Evolutionary conservation across 1,140 invertebrate genomes (phyloP), one percentile per base, ranked within the genome.

Genomic region (Pteromalus puparum): DNA sequence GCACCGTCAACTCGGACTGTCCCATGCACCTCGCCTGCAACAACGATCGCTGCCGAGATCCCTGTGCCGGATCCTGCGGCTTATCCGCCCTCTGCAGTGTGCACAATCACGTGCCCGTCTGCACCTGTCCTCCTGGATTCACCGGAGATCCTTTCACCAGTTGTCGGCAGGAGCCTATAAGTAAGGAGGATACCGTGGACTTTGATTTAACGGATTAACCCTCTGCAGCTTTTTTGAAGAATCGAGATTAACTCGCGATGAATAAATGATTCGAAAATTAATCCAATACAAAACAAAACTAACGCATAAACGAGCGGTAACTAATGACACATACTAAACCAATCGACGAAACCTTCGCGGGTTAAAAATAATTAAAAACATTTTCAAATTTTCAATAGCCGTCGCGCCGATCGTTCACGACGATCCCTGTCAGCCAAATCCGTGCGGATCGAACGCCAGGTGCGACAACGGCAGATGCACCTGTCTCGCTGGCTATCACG

Each of bases 371-470:
- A 74, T 42, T 0, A 13, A 30, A 30, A 70, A 30, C 28, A 0
- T 28, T 78, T 78, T 78, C 24, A 78, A 15, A 0, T 28, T 78
- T 78, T 78, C 24, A 78, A 15, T 65, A 78, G 76, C 53, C 18
- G 21, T 4, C 21, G 18, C n/a, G 7, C 53, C 76, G 61, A 38
- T 68, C 21, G 13, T 68, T 42, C 21, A 24, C 30, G 77, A 79
- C 4, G 61, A 79, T 68, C 34, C 77, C 0, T 79, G 77, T n/a
- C 7, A 38, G 18, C 80, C 70, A n/a, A 73, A 30, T 65, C 95
- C 96, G 18, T 97, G 96, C 91, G 96, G 96, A 78, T 92, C 94
- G 15, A 96, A 96, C 89, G 94, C 95, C 26, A 90, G 95, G 87
- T 97, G 96, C 88, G 90, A 94, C 87, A 93, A 95, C 65, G 93